Evolutionary conservation across 2,888 invertebrate genomes (phyloP).

Genomic region (Parnassius smintheus): DNA sequence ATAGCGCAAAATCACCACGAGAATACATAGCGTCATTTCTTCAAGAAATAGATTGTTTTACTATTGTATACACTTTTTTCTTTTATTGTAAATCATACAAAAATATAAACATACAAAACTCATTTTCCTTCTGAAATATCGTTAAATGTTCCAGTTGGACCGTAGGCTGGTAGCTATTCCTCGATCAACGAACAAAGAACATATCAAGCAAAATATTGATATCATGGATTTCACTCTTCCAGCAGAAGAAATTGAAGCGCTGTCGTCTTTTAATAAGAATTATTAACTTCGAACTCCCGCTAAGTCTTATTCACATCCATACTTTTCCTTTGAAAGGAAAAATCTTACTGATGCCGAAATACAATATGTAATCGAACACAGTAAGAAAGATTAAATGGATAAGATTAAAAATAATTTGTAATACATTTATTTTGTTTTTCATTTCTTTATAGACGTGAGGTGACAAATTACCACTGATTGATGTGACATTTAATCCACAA

Average conservation of each 20-base stretch:
- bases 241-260: constrained; percentile 69
- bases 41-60: no score
- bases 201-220: constrained; percentile 79
- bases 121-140: constrained; percentile 1
- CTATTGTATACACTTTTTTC: no score
- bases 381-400: constrained; percentile 55
- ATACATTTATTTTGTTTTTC: no score
- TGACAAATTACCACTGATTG: no score
- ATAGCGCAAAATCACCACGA: no score
- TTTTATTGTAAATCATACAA: no score
- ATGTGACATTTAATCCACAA: no score
- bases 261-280: constrained; percentile 76
- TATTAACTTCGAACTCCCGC: constrained; percentile 63
- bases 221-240: constrained; percentile 80
- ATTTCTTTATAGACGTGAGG: no score
- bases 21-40: no score
- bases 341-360: constrained; percentile 56
- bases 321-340: constrained; percentile 68
- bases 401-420: no score
- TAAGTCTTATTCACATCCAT: constrained; percentile 66
- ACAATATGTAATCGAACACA: constrained; percentile 56
- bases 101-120: no score
- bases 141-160: constrained; percentile 65
- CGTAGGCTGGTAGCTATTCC: constrained; percentile 81
- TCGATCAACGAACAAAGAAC: constrained; percentile 78